Evolutionary conservation across 2,797 vertebrate genomes (phyloP).

Genomic region (Sebastes hopkinsi): DNA sequence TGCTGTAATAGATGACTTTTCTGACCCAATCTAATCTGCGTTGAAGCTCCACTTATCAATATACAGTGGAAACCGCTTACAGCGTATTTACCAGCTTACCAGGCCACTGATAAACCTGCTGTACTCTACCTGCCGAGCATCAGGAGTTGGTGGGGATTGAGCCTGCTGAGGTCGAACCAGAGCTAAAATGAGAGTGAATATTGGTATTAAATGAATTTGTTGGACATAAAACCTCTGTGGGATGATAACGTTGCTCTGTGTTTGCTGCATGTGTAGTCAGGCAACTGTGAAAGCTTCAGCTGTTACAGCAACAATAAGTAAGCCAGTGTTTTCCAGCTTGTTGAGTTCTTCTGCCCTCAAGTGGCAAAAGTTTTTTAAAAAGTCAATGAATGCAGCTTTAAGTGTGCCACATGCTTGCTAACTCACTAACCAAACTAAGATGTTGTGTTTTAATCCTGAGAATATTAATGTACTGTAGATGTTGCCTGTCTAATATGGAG

Average conservation of each 20-base stretch:
- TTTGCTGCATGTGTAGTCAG: not conserved
- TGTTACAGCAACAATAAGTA: not conserved
- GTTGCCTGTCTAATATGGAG: constrained; percentile 7
- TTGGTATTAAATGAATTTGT: not conserved
- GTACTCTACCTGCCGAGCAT: not conserved
- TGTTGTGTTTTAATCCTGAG: constrained; percentile 17
- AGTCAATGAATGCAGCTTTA: constrained; percentile 1
- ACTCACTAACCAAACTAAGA: constrained; percentile 17
- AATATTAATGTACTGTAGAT: not conserved
- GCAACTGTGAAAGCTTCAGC: not conserved
- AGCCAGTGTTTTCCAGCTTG: not conserved
- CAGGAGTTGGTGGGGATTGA: no score
- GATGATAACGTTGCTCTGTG: not conserved
- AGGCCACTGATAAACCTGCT: not conserved
- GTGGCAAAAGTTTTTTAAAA: not conserved
- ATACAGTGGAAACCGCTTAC: no score
- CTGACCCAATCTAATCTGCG: not conserved
- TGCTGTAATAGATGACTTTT: not conserved
- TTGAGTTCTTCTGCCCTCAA: not conserved
- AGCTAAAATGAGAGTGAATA: not conserved
- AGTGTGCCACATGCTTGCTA: constrained; percentile 27
- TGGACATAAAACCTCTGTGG: not conserved
- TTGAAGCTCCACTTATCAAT: not conserved
- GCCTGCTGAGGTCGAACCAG: not conserved
- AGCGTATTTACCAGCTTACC: no score